These are phyloP conservation scores for Scyliorhinus canicula DNA, from an alignment of 2,797 vertebrate genomes.

Conservation along the genomic window DNA sequence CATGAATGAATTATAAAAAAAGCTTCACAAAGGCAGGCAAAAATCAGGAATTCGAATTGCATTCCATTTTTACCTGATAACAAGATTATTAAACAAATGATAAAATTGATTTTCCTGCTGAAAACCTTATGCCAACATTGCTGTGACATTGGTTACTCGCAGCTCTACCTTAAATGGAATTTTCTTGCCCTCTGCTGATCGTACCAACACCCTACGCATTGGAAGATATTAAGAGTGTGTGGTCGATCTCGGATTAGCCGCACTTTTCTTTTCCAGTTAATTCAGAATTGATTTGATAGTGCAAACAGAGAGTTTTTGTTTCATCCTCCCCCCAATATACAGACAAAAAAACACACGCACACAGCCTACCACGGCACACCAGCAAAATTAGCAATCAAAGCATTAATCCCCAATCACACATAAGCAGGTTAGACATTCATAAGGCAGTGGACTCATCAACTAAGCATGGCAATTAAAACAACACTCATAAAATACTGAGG, in stretches of 20 bases:
- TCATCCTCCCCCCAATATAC: too few relatives aligned
- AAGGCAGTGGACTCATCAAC: conserved; percentile 36
- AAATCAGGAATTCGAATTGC: conserved; percentile 6
- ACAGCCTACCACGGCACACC: not conserved
- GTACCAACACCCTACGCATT: not conserved
- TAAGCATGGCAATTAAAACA: conserved; percentile 66
- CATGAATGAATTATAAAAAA: too few relatives aligned
- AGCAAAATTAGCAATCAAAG: conserved; percentile 36
- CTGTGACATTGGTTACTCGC: not conserved
- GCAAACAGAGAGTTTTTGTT: not conserved
- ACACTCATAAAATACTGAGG: conserved; percentile 76
- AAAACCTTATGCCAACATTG: conserved; percentile 13
- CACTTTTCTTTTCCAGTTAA: not conserved
- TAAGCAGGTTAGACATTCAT: conserved; percentile 34
- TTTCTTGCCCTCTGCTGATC: conserved; percentile 35
- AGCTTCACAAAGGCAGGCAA: not conserved
- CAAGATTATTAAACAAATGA: not conserved
- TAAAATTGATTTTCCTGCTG: not conserved
- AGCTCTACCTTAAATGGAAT: conserved; percentile 11
- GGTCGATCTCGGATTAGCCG: not conserved
- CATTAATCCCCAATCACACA: conserved; percentile 27
- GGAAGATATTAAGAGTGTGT: not conserved
- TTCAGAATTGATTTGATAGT: conserved; percentile 27
- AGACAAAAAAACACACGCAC: not conserved
- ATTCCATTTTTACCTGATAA: not conserved